A percentile compares a stretch with the other conserved stretches of the same genome.
Evolutionary conservation across 2,888 invertebrate species (phyloP).

Genomic region (Platerodrilus igneus): DNA sequence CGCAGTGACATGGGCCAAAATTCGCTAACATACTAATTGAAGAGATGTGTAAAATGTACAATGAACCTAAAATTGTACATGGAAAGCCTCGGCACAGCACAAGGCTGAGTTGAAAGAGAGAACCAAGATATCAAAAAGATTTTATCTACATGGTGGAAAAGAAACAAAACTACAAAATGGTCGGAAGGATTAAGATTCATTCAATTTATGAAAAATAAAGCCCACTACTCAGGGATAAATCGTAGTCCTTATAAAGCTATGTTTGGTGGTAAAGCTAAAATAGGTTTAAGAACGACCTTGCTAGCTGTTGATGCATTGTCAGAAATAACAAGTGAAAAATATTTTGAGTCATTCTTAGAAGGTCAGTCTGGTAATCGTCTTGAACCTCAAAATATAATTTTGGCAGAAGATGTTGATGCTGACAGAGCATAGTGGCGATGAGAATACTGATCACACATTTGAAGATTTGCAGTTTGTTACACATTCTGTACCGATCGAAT

Average conservation of each 20-base stretch:
- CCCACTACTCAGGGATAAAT: constrained; percentile 39
- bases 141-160: constrained; percentile 38
- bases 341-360: neutral
- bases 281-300: no score
- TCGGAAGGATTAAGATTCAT: constrained; percentile 42
- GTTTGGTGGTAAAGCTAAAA: constrained; percentile 34
- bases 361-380: constrained; percentile 1
- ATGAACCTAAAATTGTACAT: constrained; percentile 25
- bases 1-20: no score
- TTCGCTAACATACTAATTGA: constrained; percentile 21
- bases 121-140: constrained; percentile 43
- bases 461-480: neutral
- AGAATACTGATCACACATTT: neutral
- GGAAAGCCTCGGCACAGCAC: constrained; percentile 28
- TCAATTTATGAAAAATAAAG: constrained; percentile 44
- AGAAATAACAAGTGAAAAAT: neutral
- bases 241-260: constrained; percentile 38
- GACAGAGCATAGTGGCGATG: neutral
- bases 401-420: neutral
- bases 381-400: neutral
- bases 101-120: constrained; percentile 38
- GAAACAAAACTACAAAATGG: constrained; percentile 40
- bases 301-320: neutral
- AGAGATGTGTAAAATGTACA: constrained; percentile 15
- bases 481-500: no score